A percentile compares a stretch with the other conserved stretches of the same genome.
phyloP scores from a whole-genome alignment of 2,113 vertebrate species.

The Odontophorus gujanensis region DNA sequence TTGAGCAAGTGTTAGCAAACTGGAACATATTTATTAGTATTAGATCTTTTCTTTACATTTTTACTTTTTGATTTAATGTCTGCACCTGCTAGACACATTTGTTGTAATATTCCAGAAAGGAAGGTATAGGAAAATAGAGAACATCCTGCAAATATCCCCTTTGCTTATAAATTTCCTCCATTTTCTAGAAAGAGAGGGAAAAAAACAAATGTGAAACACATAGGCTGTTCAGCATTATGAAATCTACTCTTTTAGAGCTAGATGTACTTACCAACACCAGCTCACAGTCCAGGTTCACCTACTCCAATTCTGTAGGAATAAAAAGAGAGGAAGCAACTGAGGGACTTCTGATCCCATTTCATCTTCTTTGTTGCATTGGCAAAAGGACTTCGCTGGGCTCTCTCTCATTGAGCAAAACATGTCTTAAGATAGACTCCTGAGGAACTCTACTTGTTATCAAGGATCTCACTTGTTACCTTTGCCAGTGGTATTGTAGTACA shows the following conservation, averaged over 20 bases:
- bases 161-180: constrained; percentile 48
- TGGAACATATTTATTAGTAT: constrained; percentile 56
- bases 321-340: background rate
- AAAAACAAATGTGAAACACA: background rate
- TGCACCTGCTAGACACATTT: constrained; percentile 63
- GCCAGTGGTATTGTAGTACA: background rate
- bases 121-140: constrained; percentile 35
- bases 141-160: constrained; percentile 49
- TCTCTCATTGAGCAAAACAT: background rate
- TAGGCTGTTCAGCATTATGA: constrained; percentile 34
- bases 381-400: background rate
- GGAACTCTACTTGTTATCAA: background rate
- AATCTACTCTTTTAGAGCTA: constrained; percentile 51
- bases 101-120: constrained; percentile 36
- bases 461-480: background rate
- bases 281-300: constrained; percentile 35
- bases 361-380: background rate
- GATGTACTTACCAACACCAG: constrained; percentile 9
- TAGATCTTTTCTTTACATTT: constrained; percentile 42
- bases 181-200: background rate
- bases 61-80: constrained; percentile 56
- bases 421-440: no score
- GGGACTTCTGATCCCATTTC: constrained; percentile 4
- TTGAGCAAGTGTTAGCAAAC: constrained; percentile 60
- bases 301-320: background rate